Conservation (phyloP, 2,113 vertebrate species). For the Xiphophorus couchianus region DNA sequence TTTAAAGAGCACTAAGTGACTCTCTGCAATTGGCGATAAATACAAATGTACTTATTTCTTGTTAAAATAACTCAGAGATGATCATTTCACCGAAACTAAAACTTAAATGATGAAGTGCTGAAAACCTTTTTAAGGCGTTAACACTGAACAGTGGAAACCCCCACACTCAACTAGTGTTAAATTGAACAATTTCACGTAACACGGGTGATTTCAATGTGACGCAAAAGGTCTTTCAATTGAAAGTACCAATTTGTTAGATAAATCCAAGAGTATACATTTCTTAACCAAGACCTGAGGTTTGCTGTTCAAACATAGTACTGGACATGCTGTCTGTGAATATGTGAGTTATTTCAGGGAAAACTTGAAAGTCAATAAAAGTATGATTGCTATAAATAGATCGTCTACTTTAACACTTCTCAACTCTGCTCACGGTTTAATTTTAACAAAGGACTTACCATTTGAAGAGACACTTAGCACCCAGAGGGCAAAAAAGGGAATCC, state of each 20-base stretch:
- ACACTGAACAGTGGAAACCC: too few relatives aligned
- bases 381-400: background rate
- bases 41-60: background rate
- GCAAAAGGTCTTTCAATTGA: too few relatives aligned
- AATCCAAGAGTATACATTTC: too few relatives aligned
- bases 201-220: too few relatives aligned
- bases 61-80: background rate
- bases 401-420: background rate
- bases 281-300: background rate
- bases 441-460: constrained; percentile 50
- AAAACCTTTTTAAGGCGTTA: too few relatives aligned
- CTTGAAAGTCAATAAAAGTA: background rate
- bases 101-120: too few relatives aligned
- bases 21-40: background rate
- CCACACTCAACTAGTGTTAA: too few relatives aligned
- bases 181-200: too few relatives aligned
- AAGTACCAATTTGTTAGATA: too few relatives aligned
- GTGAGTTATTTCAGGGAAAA: background rate
- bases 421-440: background rate
- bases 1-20: background rate
- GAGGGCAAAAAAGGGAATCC: constrained; percentile 23
- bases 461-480: constrained; percentile 23
- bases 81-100: too few relatives aligned
- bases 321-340: background rate
- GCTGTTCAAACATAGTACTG: background rate